These are phyloP conservation scores for Cygnus olor DNA, from an alignment of 2,797 vertebrate species.

Conservation along the genomic window DNA sequence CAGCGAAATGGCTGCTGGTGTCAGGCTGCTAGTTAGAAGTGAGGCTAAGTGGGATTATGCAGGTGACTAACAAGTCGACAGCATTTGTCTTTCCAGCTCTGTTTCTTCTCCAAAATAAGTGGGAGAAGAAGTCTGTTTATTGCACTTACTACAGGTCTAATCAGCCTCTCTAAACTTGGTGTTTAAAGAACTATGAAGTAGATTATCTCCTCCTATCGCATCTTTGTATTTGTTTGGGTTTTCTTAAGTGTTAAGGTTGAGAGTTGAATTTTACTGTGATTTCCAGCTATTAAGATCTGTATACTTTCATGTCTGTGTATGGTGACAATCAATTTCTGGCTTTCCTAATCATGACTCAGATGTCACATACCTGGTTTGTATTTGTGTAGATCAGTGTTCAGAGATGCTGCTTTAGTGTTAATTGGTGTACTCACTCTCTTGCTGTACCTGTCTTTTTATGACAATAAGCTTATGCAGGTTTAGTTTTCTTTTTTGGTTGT, in stretches of 20 bases:
- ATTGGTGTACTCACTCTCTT: background rate
- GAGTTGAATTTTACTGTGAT: background rate
- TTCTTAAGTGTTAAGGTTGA: background rate
- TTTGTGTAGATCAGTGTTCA: background rate
- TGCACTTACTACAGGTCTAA: background rate
- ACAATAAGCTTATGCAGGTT: background rate
- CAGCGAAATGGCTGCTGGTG: background rate
- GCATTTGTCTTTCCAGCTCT: background rate
- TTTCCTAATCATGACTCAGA: background rate
- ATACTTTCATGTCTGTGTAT: background rate
- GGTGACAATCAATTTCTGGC: background rate
- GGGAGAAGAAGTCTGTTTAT: background rate
- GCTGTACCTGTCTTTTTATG: background rate
- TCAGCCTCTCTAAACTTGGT: background rate
- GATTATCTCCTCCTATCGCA: background rate
- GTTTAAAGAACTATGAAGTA: background rate
- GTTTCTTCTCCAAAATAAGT: background rate
- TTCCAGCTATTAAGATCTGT: background rate
- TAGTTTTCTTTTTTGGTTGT: background rate
- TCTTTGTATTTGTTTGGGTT: background rate
- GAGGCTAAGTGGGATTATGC: accelerated
- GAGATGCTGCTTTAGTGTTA: background rate
- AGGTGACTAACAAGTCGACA: background rate
- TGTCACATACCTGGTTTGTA: background rate
- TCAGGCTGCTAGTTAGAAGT: background rate